Evolutionary conservation across 2,113 vertebrate species (phyloP).

Genomic region (Anolis sagrei): DNA sequence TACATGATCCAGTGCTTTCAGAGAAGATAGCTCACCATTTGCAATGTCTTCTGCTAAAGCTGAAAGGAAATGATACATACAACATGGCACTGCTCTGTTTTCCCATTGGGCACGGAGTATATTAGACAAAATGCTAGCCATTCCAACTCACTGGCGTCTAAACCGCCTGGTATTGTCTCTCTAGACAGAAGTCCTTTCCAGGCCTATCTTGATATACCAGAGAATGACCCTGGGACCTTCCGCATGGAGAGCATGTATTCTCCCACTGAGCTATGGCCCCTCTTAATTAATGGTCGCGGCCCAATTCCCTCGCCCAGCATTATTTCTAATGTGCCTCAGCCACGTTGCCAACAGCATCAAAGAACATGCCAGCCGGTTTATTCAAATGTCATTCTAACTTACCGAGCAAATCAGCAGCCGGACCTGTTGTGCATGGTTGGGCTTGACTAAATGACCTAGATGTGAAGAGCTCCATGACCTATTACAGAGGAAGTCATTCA

Average conservation of each 20-base stretch:
- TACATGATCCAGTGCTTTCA: background rate
- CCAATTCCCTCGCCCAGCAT: background rate
- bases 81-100: background rate
- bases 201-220: background rate
- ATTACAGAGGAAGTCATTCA: slow-evolving; percentile 1
- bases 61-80: background rate
- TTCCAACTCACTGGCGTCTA: background rate
- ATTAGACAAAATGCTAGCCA: background rate
- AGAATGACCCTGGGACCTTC: background rate
- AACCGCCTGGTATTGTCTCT: background rate
- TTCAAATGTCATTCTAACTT: slow-evolving; percentile 2
- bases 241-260: background rate
- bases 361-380: background rate
- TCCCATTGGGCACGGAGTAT: background rate
- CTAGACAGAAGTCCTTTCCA: background rate
- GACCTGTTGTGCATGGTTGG: background rate
- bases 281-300: background rate
- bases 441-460: background rate
- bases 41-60: background rate
- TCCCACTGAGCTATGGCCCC: background rate
- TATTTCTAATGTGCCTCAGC: background rate
- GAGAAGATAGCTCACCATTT: background rate
- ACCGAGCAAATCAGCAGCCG: background rate
- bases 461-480: slow-evolving; percentile 1
- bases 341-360: background rate